phyloP scores from a whole-genome alignment of 2,113 vertebrate species.

The Oreocharis arfaki region DNA sequence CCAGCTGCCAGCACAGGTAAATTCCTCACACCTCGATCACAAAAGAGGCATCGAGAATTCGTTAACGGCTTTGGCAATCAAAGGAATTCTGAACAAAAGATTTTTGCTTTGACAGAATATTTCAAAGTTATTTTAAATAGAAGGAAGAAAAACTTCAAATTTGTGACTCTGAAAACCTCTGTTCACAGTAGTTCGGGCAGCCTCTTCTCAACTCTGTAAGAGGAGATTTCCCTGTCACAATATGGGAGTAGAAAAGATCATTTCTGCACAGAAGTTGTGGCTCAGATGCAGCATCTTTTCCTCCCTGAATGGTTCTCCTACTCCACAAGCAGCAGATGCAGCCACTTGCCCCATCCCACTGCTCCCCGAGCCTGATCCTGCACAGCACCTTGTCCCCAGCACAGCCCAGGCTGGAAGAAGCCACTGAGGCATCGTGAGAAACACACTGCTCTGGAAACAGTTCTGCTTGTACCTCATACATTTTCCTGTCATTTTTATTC shows the following conservation, averaged over 20 bases:
- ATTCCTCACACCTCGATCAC: not conserved
- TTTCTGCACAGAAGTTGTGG: not conserved
- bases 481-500: slow-evolving; percentile 57
- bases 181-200: accelerated
- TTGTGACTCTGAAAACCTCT: not conserved
- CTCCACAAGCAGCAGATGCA: accelerated
- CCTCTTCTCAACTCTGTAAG: not conserved
- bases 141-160: not conserved
- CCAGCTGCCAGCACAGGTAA: not conserved
- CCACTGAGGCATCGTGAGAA: not conserved
- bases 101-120: not conserved
- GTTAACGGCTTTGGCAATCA: not conserved
- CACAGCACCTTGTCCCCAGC: not conserved
- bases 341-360: not conserved
- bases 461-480: slow-evolving; percentile 45
- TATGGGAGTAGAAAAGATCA: accelerated
- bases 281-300: not conserved
- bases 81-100: not conserved
- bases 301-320: not conserved
- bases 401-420: not conserved
- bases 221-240: not conserved
- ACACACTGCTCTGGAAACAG: not conserved
- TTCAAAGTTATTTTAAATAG: not conserved
- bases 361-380: not conserved
- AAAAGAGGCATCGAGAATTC: not conserved